Evolutionary conservation across 2,797 vertebrate species (phyloP), one percentile per base, ranked within the genome.

Genomic region (Chelonia mydas): DNA sequence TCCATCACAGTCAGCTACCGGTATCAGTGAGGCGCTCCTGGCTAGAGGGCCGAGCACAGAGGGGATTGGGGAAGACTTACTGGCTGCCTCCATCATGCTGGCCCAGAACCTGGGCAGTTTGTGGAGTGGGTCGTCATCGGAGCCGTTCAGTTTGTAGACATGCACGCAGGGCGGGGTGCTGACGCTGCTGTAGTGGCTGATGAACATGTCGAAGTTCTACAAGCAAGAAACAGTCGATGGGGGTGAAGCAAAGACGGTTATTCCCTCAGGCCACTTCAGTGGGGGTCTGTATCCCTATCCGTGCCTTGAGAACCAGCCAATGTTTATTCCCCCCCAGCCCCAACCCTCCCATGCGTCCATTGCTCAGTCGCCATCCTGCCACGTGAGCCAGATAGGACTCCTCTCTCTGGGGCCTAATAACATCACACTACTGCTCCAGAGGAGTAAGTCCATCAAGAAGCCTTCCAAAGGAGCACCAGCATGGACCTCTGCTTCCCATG

Each of bases 61-160:
- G 28, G 28, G 53, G 53, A 45, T 13, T 1, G 37, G 49, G 28
- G 37, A 31, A 8, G 21, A 97, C 98, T 98, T 98, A 99, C 99
- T 99, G 98, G 99, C 99, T 2, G 99, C 99, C 95, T 99, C 99
- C 99, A 99, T 99, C 99, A 99, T 99, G 98, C 99, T 99, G 94
- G 99, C 99, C 99, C 99, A 99, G 94, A 99, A 99, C 83, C 99
- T 99, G 1, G 99, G 99, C 76, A 99, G 98, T 96, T 98, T 98
- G 97, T 99, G 99, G 49, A 99, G 98, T 0, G 98, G 98, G 96
- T 99, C 98, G 0, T 98, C 98, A 0, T 99, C 99, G 0, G 99
- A 97, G 92, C 99, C 98, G 1, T 97, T 98, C 97, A 99, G 98
- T 97, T 99, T 99, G 98, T 99, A 99, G 94, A 99, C 98, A 1